These are phyloP conservation scores for Cepaea nemoralis DNA, from an alignment of 1,140 invertebrate species.

Conservation along the genomic window DNA sequence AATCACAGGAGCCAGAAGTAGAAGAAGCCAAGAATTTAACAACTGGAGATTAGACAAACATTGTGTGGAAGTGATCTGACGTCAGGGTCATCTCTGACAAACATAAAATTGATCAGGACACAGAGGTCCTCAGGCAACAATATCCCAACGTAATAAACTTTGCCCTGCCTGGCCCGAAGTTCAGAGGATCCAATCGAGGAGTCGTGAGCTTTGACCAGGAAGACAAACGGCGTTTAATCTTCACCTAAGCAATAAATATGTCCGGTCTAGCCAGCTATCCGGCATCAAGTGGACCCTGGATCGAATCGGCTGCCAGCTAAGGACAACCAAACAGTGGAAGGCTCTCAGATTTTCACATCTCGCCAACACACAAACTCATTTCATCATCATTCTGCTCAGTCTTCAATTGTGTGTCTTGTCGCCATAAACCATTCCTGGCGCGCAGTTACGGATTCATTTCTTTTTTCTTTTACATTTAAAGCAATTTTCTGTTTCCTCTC, in stretches of 20 bases:
- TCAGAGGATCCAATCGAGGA: conserved; percentile 35
- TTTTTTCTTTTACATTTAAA: background rate
- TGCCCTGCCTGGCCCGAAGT: background rate
- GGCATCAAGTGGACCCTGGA: background rate
- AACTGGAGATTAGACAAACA: conserved; percentile 8
- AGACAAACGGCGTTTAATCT: conserved; percentile 41
- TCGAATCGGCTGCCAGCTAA: background rate
- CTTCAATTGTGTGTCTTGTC: conserved; percentile 11
- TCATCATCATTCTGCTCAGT: conserved; percentile 26
- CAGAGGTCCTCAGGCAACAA: conserved; percentile 18
- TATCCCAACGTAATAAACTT: conserved; percentile 27
- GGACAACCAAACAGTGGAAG: background rate
- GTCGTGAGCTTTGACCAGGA: conserved; percentile 26
- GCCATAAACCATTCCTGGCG: conserved; percentile 20
- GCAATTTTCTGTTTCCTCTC: background rate
- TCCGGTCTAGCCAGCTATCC: background rate
- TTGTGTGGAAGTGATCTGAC: background rate
- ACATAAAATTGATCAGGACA: conserved; percentile 38
- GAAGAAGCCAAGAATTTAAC: background rate
- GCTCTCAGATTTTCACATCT: conserved; percentile 8
- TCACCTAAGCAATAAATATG: conserved; percentile 34
- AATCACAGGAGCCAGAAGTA: no score
- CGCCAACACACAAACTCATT: conserved; percentile 10
- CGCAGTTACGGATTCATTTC: conserved; percentile 9
- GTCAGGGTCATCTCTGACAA: conserved; percentile 23